Evolutionary conservation across 2,113 vertebrate species (phyloP).

Genomic region (Ochotona princeps): DNA sequence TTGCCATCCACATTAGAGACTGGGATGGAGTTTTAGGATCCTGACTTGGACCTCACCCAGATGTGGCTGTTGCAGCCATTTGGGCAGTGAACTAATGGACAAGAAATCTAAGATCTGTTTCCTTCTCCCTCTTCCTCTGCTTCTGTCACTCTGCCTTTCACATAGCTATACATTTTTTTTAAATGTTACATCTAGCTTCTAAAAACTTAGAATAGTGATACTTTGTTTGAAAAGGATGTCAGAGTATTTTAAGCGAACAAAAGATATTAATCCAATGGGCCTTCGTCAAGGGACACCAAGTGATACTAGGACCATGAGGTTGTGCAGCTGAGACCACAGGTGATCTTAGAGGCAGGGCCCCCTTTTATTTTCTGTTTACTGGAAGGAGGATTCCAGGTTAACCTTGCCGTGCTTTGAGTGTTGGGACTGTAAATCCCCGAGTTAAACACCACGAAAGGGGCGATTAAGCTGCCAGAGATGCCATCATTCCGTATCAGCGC

Average conservation of each 20-base stretch:
- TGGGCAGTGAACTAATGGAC: too few species aligned
- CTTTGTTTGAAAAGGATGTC: not conserved
- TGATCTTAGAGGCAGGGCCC: not conserved
- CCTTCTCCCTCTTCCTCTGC: too few species aligned
- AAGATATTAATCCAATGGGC: not conserved
- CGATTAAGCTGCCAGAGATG: too few species aligned
- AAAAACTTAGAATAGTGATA: not conserved
- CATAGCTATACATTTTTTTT: too few species aligned
- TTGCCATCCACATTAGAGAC: too few species aligned
- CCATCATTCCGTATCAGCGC: too few species aligned
- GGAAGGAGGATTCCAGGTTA: not conserved
- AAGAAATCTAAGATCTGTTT: too few species aligned
- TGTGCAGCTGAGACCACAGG: not conserved
- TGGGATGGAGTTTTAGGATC: too few species aligned
- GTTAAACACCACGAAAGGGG: not conserved
- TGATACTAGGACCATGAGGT: not conserved
- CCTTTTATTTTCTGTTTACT: not conserved
- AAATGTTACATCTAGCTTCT: not conserved
- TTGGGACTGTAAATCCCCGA: not conserved
- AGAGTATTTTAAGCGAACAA: not conserved
- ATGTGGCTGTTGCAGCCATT: too few species aligned
- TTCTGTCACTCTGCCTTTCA: too few species aligned
- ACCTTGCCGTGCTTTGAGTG: not conserved
- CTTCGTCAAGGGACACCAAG: not conserved
- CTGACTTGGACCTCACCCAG: too few species aligned